Conservation (phyloP, 2,888 invertebrate genomes). For the Copidosoma aretas region DNA sequence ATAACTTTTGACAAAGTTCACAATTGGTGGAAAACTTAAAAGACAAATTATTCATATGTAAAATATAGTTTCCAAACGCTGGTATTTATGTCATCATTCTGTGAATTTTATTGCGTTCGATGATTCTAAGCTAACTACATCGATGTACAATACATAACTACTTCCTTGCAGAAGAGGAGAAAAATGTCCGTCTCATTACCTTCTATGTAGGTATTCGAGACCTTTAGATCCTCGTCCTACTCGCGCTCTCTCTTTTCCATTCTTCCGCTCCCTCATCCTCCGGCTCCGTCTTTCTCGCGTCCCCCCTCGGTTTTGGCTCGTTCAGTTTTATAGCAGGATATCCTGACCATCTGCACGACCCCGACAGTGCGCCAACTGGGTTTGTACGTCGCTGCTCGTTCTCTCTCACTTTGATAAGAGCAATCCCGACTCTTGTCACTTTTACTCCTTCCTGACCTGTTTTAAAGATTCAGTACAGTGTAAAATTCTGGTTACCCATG, state of each 20-base stretch:
- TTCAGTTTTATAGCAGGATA: conserved; percentile 53
- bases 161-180: neutral
- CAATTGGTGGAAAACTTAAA: too few species aligned
- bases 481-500: neutral
- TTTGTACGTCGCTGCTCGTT: conserved; percentile 42
- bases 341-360: conserved; percentile 44
- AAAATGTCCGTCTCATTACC: conserved; percentile 2
- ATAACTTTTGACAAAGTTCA: too few species aligned
- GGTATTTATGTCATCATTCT: too few species aligned
- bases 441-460: neutral
- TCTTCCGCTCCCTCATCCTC: conserved; percentile 13
- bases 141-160: too few species aligned
- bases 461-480: neutral
- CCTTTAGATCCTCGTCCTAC: neutral
- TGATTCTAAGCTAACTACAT: too few species aligned
- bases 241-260: conserved; percentile 21
- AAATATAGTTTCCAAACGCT: too few species aligned
- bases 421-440: conserved; percentile 13
- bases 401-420: conserved; percentile 39
- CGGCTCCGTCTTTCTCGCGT: conserved; percentile 27
- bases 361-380: conserved; percentile 27
- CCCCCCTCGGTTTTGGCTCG: conserved; percentile 41
- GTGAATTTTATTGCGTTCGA: too few species aligned
- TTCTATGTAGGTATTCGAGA: neutral
- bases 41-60: too few species aligned